Base-by-base conservation (phyloP, 2,888 invertebrate species). In the Catocala nupta region DNA sequence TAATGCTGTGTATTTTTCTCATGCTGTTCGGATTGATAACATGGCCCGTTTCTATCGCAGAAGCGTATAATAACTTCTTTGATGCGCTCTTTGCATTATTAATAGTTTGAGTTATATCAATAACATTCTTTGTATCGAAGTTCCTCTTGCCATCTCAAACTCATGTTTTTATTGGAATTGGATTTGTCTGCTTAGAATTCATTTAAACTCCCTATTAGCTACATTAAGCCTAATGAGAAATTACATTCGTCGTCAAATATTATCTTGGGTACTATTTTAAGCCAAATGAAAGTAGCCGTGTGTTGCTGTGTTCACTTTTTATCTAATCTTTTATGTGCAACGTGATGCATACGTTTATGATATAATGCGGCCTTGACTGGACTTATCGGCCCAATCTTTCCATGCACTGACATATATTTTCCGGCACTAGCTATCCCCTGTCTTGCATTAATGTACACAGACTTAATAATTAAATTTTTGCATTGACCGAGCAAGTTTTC, bases 291-390 rank as follows among this genome's bases (percentile, higher is more conserved):
- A 73, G 63, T 68, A 25, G 56, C 43, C 63, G 12, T 68, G 33
- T 73, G 72, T 58, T 61, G 65, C 60, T 72, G 59, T 62, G 75
- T 85, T 79, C 80, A 75, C 68, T 70, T 81, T 75, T 82, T 87
- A 89, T 90, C 91, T 92, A 90, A 93, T 93, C 92, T 65, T 83
- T 59, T 77, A 68, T 74, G 73, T 84, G 84, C 82, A 82, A 80
- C 82, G 78, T 81, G 80, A 80, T 84, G 83, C 82, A 83, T 75
- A 79, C 71, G 82, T 83, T 65, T 83, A 77, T 83, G 83, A 85
- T 87, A 86, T 79, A 77, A 76, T 49, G 53, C 78, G 89, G 80
- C 92, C 91, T 92, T 91, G 91, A 87, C 85, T 86, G 81, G 58
- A 73, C 70, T 89, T 90, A 90, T 91, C 89, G 81, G 61, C 76